Conservation (phyloP, 2,888 invertebrate species). For the Lathronympha strigana region DNA sequence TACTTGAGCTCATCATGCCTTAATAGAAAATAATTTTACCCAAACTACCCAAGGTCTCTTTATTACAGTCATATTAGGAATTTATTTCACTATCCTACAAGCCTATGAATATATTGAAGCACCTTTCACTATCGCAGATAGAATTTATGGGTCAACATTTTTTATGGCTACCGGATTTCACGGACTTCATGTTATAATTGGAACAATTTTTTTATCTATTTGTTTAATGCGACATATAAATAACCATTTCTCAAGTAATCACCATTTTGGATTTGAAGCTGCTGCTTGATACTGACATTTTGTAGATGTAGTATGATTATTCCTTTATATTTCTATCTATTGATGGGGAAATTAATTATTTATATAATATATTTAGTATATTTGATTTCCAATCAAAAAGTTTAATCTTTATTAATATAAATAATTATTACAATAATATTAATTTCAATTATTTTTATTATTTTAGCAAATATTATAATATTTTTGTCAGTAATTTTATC, state of each 20-base stretch:
- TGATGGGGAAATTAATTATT: slow-evolving; percentile 87
- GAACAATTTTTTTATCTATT: slow-evolving; percentile 62
- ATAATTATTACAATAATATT: slow-evolving; percentile 78
- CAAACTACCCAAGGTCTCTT: slow-evolving; percentile 73
- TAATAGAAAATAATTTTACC: slow-evolving; percentile 70
- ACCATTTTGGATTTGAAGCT: slow-evolving; percentile 72
- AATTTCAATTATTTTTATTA: slow-evolving; percentile 63
- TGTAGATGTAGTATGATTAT: slow-evolving; percentile 71
- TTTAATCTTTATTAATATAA: slow-evolving; percentile 84
- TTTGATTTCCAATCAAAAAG: slow-evolving; percentile 89
- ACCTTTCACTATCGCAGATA: slow-evolving; percentile 68
- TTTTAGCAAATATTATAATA: slow-evolving; percentile 78
- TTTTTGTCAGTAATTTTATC: slow-evolving; percentile 76
- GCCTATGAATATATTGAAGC: slow-evolving; percentile 88
- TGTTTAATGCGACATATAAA: slow-evolving; percentile 64
- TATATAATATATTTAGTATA: slow-evolving; percentile 88
- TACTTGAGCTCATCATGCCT: slow-evolving; percentile 81
- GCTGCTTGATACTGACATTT: slow-evolving; percentile 76
- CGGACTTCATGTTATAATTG: slow-evolving; percentile 88
- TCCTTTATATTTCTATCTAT: slow-evolving; percentile 84
- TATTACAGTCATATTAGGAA: slow-evolving; percentile 64
- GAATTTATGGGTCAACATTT: slow-evolving; percentile 88
- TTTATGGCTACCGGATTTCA: slow-evolving; percentile 91
- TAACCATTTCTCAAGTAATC: slow-evolving; percentile 65
- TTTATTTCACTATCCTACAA: slow-evolving; percentile 88